Evolutionary conservation across 2,797 vertebrate genomes (phyloP).

Genomic region (Gallinago stenura): DNA sequence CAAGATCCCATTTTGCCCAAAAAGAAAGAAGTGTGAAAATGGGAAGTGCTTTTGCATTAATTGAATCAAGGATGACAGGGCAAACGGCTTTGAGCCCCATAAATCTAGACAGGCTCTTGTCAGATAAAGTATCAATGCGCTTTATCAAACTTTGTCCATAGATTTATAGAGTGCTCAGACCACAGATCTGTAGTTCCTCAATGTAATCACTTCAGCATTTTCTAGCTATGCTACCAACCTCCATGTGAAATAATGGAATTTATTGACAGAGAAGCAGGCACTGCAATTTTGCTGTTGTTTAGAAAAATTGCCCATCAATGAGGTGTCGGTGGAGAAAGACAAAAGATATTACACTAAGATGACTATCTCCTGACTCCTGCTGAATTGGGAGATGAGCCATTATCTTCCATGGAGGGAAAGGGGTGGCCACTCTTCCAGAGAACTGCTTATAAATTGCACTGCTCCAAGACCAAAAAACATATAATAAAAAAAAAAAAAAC

Average conservation of each 20-base stretch:
- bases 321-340: constrained; percentile 61
- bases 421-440: constrained; percentile 28
- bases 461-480: not conserved
- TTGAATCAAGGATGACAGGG: constrained; percentile 49
- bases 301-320: constrained; percentile 78
- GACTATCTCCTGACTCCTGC: constrained; percentile 58
- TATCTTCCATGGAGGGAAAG: constrained; percentile 18
- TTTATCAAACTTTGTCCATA: constrained; percentile 74
- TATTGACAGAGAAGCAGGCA: constrained; percentile 73
- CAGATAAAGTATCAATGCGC: constrained; percentile 68
- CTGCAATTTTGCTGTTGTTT: constrained; percentile 75
- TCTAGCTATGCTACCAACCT: constrained; percentile 57
- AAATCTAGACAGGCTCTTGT: constrained; percentile 64
- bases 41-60: constrained; percentile 43
- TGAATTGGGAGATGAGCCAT: constrained; percentile 58
- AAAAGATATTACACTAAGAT: constrained; percentile 63
- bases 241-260: constrained; percentile 75
- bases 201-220: constrained; percentile 73
- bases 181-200: constrained; percentile 61
- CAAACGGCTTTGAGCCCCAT: constrained; percentile 18
- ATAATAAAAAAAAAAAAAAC: not conserved
- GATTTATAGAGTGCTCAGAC: constrained; percentile 75
- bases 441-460: not conserved
- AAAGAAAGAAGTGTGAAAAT: constrained; percentile 1
- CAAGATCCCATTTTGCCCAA: constrained; percentile 43